Base-by-base conservation (phyloP, 2,797 vertebrate species). In the Trachurus trachurus region DNA sequence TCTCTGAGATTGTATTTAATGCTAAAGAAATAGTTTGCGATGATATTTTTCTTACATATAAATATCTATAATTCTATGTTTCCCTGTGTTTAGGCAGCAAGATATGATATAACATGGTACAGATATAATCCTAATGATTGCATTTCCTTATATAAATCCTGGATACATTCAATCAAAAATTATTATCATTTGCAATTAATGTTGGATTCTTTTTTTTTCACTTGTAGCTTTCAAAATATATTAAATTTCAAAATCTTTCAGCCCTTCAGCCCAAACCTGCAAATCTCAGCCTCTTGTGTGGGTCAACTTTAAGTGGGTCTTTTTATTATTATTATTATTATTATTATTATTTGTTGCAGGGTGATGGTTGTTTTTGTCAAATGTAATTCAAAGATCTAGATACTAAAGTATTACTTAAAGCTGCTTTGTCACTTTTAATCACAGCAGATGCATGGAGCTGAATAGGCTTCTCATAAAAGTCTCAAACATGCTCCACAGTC, bases 371-470 rank as follows among this genome's bases (percentile, higher is more conserved):
- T 66, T 71, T 39, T 59, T 29, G 4, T 73, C 29, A 59, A 0
- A 45, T 37, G 29, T 76, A 68, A 39, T 78, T 70, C 67, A 40
- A 62, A 71, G 29, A 67, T 64, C 26, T 74, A 47, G 65, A 50
- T 22, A 9, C 12, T 31, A 17, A 3, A 56, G 37, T 1, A 50
- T 8, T 9, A 52, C 2, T 37, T 39, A 19, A 26, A 37, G 6
- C 16, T 60, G 44, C 57, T 57, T 65, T 58, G 56, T 61, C 22
- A 66, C 52, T 61, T 69, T 40, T 71, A 39, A 65, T 64, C 56
- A 76, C 49, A 39, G 58, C 56, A 66, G 44, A 47, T 22, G 19
- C 17, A 29, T 22, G 9, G 22, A 74, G 74, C 37, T 84, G 76
- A 65, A 82, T 53, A 74, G 72, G 34, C 34, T 37, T 37, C 34